Percentiles rank a stretch among this genome's conserved stretches.
Conservation (phyloP, 2,888 invertebrate genomes). For the Drosophila glabriapex region DNA sequence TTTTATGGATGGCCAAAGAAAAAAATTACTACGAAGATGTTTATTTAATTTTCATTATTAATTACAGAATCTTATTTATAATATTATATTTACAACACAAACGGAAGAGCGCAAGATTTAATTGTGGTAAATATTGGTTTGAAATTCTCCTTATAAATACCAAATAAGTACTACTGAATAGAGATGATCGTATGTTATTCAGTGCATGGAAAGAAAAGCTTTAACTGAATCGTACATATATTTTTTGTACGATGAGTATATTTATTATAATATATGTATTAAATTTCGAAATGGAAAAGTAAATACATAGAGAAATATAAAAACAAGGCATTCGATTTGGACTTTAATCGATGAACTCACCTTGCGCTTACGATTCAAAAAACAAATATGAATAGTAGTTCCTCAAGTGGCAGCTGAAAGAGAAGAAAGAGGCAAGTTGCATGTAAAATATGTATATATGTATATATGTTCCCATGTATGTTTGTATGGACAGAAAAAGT, state of each 20-base stretch:
- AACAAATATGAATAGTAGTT: no score
- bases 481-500: background rate
- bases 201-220: background rate
- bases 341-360: background rate
- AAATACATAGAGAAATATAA: no score
- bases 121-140: rapidly evolving
- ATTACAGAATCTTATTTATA: background rate
- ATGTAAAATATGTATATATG: background rate
- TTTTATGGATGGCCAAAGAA: background rate
- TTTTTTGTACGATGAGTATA: background rate
- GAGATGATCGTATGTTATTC: background rate
- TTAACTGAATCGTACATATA: background rate
- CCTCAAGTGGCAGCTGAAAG: background rate
- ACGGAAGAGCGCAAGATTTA: background rate
- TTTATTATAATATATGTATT: background rate
- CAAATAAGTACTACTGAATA: background rate
- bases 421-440: background rate
- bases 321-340: background rate
- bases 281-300: background rate
- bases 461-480: conserved; percentile 1
- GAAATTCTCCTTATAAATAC: background rate
- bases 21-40: background rate
- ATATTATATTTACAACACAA: background rate
- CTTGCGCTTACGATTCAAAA: background rate
- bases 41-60: background rate